Evolutionary conservation across 2,113 vertebrate genomes (phyloP).

Genomic region (Pluvialis apricaria): DNA sequence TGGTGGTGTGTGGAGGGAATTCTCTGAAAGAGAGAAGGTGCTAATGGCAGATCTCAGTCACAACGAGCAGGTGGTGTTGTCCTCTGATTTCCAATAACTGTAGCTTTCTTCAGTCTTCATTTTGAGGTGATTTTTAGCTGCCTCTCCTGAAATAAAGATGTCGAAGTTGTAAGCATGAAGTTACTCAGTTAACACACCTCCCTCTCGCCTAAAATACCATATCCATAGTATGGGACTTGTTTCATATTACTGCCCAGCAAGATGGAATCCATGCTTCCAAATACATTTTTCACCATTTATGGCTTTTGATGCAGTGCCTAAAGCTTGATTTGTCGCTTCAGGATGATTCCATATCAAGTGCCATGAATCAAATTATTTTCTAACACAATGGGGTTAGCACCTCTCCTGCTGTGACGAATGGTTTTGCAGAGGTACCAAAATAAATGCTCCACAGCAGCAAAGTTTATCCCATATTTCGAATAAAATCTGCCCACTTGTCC

Average conservation of each 20-base stretch:
- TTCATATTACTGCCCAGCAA: neutral
- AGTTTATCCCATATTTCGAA: neutral
- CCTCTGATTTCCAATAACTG: neutral
- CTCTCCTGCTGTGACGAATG: neutral
- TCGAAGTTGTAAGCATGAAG: neutral
- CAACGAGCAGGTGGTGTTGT: rapidly evolving
- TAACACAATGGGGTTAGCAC: constrained; percentile 41
- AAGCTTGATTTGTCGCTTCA: neutral
- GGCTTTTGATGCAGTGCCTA: neutral
- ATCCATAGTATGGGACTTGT: neutral
- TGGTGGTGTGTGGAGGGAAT: neutral
- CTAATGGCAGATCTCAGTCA: neutral
- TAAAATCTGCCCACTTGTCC: constrained; percentile 11
- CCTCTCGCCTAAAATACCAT: neutral
- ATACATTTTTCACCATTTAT: neutral
- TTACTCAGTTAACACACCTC: neutral
- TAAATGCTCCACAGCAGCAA: neutral
- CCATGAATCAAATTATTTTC: constrained; percentile 58
- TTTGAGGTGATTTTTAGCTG: neutral
- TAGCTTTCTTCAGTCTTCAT: neutral
- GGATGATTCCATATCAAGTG: constrained; percentile 43
- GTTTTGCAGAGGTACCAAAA: constrained; percentile 19
- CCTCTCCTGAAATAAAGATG: neutral
- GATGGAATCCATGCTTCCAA: neutral
- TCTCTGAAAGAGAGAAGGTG: neutral